Evolutionary conservation across 1,140 invertebrate species (phyloP).

Genomic region (Bombus terrestris): DNA sequence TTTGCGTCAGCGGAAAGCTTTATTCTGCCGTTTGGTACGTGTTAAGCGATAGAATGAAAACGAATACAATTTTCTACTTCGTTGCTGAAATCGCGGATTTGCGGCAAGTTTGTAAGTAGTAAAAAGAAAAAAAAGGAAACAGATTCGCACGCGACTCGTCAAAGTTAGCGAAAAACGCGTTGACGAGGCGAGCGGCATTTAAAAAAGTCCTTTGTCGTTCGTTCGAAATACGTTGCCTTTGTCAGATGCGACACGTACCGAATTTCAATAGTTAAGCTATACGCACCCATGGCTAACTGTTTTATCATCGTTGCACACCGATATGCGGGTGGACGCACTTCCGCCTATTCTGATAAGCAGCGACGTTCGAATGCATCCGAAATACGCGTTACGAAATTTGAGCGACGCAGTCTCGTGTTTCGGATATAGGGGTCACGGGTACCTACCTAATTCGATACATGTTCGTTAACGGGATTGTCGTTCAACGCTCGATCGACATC

Average conservation of each 20-base stretch:
- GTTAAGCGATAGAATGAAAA: too few relatives aligned
- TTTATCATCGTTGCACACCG: slow-evolving; percentile 16
- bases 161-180: background rate
- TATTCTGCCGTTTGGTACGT: background rate
- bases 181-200: background rate
- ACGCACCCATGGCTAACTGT: background rate
- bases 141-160: too few relatives aligned
- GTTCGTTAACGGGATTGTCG: background rate
- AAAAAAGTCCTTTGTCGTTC: background rate
- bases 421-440: slow-evolving; percentile 8
- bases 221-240: background rate
- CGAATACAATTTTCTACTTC: background rate
- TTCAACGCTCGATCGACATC: background rate
- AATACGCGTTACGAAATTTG: slow-evolving; percentile 25
- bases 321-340: slow-evolving; percentile 18
- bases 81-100: background rate
- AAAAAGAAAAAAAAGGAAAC: background rate
- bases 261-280: slow-evolving; percentile 23
- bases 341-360: slow-evolving; percentile 21
- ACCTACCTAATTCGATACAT: background rate
- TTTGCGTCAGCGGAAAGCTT: slow-evolving; percentile 2
- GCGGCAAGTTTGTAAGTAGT: background rate
- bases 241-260: background rate
- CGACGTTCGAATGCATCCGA: slow-evolving; percentile 28
- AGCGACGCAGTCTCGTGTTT: background rate